These are phyloP conservation scores for Eupithecia subumbrata DNA, from an alignment of 2,888 invertebrate species.

Conservation along the genomic window DNA sequence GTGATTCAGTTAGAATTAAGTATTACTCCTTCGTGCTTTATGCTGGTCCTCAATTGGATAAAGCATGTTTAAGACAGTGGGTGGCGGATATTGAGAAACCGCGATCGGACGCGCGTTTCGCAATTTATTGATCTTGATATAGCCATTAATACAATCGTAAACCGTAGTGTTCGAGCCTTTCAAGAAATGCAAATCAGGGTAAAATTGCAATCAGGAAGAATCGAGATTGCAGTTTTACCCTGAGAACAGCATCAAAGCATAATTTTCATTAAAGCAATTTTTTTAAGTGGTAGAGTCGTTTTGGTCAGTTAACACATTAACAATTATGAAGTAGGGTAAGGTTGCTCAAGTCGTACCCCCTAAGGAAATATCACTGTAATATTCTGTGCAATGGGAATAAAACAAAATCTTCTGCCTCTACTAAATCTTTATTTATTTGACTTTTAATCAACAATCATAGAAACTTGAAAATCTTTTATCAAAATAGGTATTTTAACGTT, in stretches of 20 bases:
- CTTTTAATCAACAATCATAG: too few species aligned
- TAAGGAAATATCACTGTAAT: too few species aligned
- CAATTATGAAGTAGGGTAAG: too few species aligned
- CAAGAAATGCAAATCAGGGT: conserved; percentile 4
- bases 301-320: not conserved
- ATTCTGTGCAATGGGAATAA: too few species aligned
- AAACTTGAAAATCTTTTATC: too few species aligned
- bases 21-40: conserved; percentile 11
- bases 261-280: not conserved
- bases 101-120: conserved; percentile 54
- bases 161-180: conserved; percentile 2
- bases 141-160: conserved; percentile 42
- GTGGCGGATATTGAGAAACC: conserved; percentile 65
- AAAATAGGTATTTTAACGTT: too few species aligned
- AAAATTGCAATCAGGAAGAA: not conserved
- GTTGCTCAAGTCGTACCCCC: too few species aligned
- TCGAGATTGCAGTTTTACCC: too few species aligned
- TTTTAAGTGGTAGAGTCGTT: not conserved
- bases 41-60: conserved; percentile 35
- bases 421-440: too few species aligned
- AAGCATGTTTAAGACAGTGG: conserved; percentile 54
- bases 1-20: conserved; percentile 19
- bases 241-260: not conserved
- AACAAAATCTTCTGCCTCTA: too few species aligned
- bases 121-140: conserved; percentile 61